Percentiles rank a stretch among this genome's conserved stretches.
These are phyloP conservation scores for Eucidaris tribuloides DNA, from an alignment of 35 echinoderm and acorn worm genomes.

Conservation along the genomic window DNA sequence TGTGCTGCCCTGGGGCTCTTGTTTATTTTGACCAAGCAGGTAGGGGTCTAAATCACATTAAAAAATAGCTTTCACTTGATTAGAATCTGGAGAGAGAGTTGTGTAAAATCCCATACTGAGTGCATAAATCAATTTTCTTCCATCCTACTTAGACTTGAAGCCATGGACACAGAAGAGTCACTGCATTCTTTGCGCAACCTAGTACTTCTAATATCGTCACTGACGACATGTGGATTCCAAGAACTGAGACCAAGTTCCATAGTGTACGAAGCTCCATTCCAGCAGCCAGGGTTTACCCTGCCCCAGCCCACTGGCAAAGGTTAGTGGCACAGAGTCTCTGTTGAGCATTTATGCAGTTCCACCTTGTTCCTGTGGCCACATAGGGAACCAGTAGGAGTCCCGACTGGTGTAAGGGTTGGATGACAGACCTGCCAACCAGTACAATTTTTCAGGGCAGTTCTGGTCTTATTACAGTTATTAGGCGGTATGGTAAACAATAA, in stretches of 20 bases:
- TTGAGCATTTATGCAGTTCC: too few species aligned
- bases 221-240: constrained; percentile 79
- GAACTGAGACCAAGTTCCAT: constrained; percentile 92
- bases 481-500: too few species aligned
- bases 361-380: too few species aligned
- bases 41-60: too few species aligned
- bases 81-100: background rate
- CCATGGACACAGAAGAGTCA: constrained; percentile 82
- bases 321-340: too few species aligned
- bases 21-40: too few species aligned
- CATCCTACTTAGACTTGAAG: constrained; percentile 65
- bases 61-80: background rate
- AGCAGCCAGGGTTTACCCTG: constrained; percentile 83
- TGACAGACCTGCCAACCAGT: too few species aligned
- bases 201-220: constrained; percentile 76
- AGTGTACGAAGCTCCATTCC: constrained; percentile 90
- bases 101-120: background rate
- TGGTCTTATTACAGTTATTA: too few species aligned
- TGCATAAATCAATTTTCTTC: background rate
- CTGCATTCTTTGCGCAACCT: constrained; percentile 71
- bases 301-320: constrained; percentile 83
- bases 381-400: too few species aligned
- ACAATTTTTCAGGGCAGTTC: too few species aligned
- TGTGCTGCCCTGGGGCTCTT: too few species aligned
- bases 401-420: too few species aligned